A percentile compares a stretch with the other conserved stretches of the same genome.
Evolutionary conservation across 2,797 vertebrate species (phyloP).

Genomic region (Tenualosa thibaudeaui): DNA sequence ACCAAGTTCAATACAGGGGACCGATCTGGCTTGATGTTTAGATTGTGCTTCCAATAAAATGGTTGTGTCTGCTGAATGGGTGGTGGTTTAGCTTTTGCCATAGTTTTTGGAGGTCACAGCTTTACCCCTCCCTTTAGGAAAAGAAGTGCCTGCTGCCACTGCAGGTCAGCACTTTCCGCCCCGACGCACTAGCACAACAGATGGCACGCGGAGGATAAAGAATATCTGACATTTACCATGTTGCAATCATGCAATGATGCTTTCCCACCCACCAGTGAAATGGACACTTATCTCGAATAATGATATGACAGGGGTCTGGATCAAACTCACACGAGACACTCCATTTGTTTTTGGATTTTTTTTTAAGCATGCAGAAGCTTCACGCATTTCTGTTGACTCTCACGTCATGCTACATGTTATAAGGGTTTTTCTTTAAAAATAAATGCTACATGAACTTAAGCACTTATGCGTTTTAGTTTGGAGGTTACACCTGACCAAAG

Average conservation of each 20-base stretch:
- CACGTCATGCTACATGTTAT: background rate
- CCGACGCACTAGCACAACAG: constrained; percentile 35
- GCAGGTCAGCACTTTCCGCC: constrained; percentile 39
- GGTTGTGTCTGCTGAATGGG: constrained; percentile 63
- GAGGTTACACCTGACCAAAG: constrained; percentile 1
- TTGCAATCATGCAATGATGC: constrained; percentile 34
- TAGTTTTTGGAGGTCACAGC: constrained; percentile 72
- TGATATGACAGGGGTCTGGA: background rate
- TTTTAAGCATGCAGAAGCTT: background rate
- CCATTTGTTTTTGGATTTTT: background rate
- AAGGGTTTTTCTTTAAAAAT: background rate
- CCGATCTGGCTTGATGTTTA: background rate
- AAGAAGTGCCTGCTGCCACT: constrained; percentile 27
- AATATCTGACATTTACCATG: constrained; percentile 44
- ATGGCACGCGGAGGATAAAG: constrained; percentile 49
- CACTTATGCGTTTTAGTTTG: background rate
- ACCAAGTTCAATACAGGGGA: background rate
- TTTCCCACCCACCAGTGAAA: constrained; percentile 23
- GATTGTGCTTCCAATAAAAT: constrained; percentile 21
- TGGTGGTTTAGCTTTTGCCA: constrained; percentile 65
- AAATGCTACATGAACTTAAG: background rate
- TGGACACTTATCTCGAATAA: constrained; percentile 15
- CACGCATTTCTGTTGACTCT: background rate
- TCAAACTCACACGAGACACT: background rate
- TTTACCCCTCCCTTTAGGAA: constrained; percentile 23